Base-by-base conservation (phyloP, 2,888 invertebrate species). In the Hylaea fasciaria region DNA sequence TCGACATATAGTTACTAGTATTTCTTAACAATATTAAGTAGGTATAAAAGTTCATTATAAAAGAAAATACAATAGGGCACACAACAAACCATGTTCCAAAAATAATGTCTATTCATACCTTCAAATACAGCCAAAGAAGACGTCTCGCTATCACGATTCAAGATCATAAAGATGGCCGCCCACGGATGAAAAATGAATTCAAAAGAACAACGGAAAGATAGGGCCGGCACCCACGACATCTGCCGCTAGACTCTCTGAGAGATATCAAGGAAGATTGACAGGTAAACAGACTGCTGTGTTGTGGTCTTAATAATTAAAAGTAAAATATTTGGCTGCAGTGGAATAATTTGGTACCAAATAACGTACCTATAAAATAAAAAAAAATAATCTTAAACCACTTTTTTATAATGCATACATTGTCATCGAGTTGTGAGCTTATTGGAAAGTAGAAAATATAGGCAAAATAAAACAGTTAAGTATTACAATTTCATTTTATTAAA, bases 161-260 rank as follows among this genome's bases (percentile, higher is more conserved):
- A 51, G 44, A 55, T 50, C 50, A 13, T 39, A 50, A 55, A 50
- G 54, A 50, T 51, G 37, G 16, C 52, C 51, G 22, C 11, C 39
- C 32, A 41, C 43, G 56, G 53, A 57, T 62, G 56, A 62, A 48
- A 39, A 56, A 62, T 61, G 56, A 62, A 62, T 53, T 61, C 51
- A 52, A 51, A 52, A 56, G 51, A 56, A 57, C 56, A 56, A 52
- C 53, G 40, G 14, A 17, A 14, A 55, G 50, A 51, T 41, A 55
- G 44, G 35, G 32, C 32, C 3, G 32, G 37, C 11, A 29, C 22
- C 13, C 35, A 49, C 39, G 52, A 57, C 61, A 56, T 56, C 56
- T 62, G 51, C 52, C 55, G 10, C 29, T 28, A 3, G 56, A 29
- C 51, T 37, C 17, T 14, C 46, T 37, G n/a, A 7, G 29, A 57